Conservation (phyloP, 2,113 vertebrate species). For the Phocoena sinus region DNA sequence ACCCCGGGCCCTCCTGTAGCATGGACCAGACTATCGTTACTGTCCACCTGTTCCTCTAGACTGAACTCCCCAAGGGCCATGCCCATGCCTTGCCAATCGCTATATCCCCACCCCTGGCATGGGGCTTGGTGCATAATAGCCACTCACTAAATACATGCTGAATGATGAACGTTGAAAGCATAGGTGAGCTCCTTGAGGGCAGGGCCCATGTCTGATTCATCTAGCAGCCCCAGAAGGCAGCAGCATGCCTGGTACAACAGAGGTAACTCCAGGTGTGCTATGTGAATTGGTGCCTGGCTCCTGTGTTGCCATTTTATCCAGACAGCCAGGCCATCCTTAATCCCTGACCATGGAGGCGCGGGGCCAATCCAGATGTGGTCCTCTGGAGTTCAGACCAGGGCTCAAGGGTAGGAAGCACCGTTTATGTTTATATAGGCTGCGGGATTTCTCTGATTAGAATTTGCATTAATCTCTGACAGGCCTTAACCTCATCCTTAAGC, state of each 20-base stretch:
- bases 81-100: background rate
- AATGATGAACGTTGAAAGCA: background rate
- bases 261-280: background rate
- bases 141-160: background rate
- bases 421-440: background rate
- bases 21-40: background rate
- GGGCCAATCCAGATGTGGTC: background rate
- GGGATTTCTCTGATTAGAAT: conserved; percentile 29
- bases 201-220: background rate
- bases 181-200: background rate
- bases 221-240: background rate
- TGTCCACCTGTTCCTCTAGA: background rate
- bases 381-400: background rate
- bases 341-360: background rate
- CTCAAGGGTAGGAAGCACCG: background rate
- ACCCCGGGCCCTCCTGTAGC: background rate
- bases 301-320: background rate
- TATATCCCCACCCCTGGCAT: background rate
- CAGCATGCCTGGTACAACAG: background rate
- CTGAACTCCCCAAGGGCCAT: background rate
- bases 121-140: background rate
- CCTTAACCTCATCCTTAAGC: conserved; percentile 31
- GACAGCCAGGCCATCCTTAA: background rate
- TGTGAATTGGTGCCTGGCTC: background rate
- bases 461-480: background rate